Evolutionary conservation across 92 coral and sea anemone species (phyloP), one percentile per base, ranked within the genome.

Genomic region (Hydrozoanthus gracilis): DNA sequence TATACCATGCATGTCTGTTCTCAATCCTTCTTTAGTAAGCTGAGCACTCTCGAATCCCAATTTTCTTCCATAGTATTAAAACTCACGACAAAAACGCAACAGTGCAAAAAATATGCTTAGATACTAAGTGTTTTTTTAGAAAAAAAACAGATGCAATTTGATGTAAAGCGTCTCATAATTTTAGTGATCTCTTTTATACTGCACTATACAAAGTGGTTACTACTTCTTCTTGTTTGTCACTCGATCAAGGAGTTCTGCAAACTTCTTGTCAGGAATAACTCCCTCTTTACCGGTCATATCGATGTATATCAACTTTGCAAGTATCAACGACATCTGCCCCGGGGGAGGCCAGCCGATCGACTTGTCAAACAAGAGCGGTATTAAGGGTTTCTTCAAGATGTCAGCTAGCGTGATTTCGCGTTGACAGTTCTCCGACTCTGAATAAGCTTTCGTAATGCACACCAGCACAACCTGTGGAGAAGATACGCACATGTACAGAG

Each of bases 391-490:
- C 80, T 69, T 87, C 56, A 87, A 48, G 6, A 52, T 71, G 61
- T 87, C 90, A 1, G 90, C 90, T 17, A 87, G 35, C 0, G 90
- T 75, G 50, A 87, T 54, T 80, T 87, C 90, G 27, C 83, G 90
- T 46, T 87, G 90, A 49, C 90, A 87, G 20, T 72, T 82, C 50
- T 79, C 74, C 17, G 90, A 87, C 64, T 44, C 48, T 3, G 87
- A 77, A 76, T 87, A 87, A 7, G 54, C 61, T 3, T 68, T 20
- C 45, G 90, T 87, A 71, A 87, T 87, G 44, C 90, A 87, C 5
- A 87, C 68, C 11, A 87, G 9, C 51, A 87, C 67, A 49, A 87
- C 49, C 90, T 87, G 51, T 27, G 39, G 39, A 27, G 39, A 27
- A 27, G 39, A 27, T 27, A 2, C 39, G 39, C 39, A 27, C 39